Conservation (phyloP, 1,140 invertebrate genomes). For the Eumaeus atala region DNA sequence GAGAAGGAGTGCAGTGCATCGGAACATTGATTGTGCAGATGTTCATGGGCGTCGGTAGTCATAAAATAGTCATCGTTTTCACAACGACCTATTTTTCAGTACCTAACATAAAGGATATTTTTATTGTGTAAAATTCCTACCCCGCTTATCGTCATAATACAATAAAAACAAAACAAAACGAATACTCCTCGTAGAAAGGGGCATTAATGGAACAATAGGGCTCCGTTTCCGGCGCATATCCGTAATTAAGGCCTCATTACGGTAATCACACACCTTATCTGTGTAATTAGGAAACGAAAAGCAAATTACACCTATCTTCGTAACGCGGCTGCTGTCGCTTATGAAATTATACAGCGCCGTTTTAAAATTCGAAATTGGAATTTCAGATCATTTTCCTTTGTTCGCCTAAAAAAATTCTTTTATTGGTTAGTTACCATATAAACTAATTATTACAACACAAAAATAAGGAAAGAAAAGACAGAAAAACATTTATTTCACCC, state of each 20-base stretch:
- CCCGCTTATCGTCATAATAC: slow-evolving; percentile 3
- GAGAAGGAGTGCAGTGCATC: no score
- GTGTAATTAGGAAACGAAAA: slow-evolving; percentile 25
- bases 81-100: not conserved
- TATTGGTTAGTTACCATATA: no score
- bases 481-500: no score
- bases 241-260: slow-evolving; percentile 26
- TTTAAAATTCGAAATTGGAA: no score
- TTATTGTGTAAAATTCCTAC: not conserved
- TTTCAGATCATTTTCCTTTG: no score
- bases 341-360: no score
- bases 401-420: no score
- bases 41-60: no score
- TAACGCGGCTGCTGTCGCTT: slow-evolving; percentile 13
- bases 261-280: slow-evolving; percentile 29
- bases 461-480: no score
- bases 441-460: no score
- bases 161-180: slow-evolving; percentile 9
- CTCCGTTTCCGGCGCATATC: slow-evolving; percentile 13
- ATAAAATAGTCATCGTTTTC: no score
- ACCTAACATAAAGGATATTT: not conserved
- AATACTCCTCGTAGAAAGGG: slow-evolving; percentile 6
- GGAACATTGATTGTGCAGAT: no score
- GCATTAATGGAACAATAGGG: slow-evolving; percentile 9
- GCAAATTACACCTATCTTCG: slow-evolving; percentile 20